Evolutionary conservation across 2,113 vertebrate genomes (phyloP).

Genomic region (Xerus inauris): DNA sequence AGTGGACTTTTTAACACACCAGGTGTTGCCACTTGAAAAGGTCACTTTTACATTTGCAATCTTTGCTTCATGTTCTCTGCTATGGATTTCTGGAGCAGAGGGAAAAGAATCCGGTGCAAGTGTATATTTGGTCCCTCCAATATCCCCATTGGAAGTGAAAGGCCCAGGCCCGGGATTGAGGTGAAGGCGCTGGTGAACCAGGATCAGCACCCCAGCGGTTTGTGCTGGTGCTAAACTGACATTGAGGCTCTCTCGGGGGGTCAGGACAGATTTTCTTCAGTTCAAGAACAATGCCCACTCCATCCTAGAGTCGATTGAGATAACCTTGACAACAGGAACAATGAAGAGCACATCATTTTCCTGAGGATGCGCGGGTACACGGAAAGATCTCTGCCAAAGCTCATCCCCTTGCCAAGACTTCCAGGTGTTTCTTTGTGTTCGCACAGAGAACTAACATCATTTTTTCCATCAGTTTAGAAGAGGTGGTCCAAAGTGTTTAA

Average conservation of each 20-base stretch:
- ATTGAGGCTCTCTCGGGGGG: background rate
- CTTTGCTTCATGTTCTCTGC: background rate
- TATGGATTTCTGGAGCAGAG: background rate
- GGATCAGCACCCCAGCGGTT: background rate
- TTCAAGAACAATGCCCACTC: conserved; percentile 29
- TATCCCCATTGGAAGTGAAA: background rate
- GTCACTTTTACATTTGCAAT: conserved; percentile 32
- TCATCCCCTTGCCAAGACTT: conserved; percentile 85
- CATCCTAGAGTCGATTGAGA: conserved; percentile 69
- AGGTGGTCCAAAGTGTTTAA: conserved; percentile 90
- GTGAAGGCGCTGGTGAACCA: background rate
- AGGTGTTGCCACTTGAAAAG: background rate
- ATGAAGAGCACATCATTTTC: conserved; percentile 81
- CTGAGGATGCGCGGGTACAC: conserved; percentile 74
- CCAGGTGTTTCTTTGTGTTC: conserved; percentile 91
- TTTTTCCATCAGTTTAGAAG: conserved; percentile 87
- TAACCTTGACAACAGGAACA: conserved; percentile 85
- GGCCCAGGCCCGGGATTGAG: background rate
- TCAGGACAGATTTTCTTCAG: background rate
- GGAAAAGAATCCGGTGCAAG: background rate
- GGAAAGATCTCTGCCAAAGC: conserved; percentile 84
- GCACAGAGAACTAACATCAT: conserved; percentile 86
- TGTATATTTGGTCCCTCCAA: background rate
- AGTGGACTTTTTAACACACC: conserved; percentile 34
- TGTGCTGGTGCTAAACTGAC: background rate